phyloP scores from a whole-genome alignment of 2,888 invertebrate species.

The Tromatobia lineatoria region DNA sequence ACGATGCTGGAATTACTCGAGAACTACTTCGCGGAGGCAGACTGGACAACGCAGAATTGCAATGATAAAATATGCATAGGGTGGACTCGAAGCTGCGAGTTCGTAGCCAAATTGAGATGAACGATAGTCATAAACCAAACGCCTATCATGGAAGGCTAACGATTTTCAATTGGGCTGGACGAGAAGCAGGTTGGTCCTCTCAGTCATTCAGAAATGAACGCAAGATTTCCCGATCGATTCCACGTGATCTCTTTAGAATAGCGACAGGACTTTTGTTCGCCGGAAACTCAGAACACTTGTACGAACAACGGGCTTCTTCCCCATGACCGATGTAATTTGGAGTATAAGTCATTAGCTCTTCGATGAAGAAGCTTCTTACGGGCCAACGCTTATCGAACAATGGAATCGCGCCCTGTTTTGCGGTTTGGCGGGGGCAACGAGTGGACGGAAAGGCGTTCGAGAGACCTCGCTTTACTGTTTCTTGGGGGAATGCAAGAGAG shows the following conservation, averaged over 20 bases:
- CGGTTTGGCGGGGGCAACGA: conserved; percentile 71
- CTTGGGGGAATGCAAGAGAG: conserved; percentile 11
- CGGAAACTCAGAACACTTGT: conserved; percentile 30
- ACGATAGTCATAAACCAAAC: conserved; percentile 53
- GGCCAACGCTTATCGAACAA: conserved; percentile 83
- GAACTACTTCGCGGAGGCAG: conserved; percentile 6
- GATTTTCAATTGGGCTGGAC: conserved; percentile 19
- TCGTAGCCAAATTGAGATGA: conserved; percentile 56
- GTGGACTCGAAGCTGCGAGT: conserved; percentile 15
- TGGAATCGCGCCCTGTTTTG: conserved; percentile 83
- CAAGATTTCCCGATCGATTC: conserved; percentile 23
- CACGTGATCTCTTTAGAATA: background rate
- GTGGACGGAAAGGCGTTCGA: conserved; percentile 48
- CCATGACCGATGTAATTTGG: conserved; percentile 18
- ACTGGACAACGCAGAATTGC: conserved; percentile 63
- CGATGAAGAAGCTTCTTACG: conserved; percentile 73
- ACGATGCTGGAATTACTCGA: conserved; percentile 15
- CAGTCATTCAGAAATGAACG: conserved; percentile 5
- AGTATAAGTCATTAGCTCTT: conserved; percentile 78
- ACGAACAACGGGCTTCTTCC: conserved; percentile 22
- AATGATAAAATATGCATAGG: conserved; percentile 63
- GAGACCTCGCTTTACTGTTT: conserved; percentile 19
- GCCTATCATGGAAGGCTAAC: conserved; percentile 2
- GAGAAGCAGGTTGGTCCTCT: background rate
- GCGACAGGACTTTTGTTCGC: background rate